Conservation (phyloP, 2,113 vertebrate genomes). For the Eolophus roseicapilla region DNA sequence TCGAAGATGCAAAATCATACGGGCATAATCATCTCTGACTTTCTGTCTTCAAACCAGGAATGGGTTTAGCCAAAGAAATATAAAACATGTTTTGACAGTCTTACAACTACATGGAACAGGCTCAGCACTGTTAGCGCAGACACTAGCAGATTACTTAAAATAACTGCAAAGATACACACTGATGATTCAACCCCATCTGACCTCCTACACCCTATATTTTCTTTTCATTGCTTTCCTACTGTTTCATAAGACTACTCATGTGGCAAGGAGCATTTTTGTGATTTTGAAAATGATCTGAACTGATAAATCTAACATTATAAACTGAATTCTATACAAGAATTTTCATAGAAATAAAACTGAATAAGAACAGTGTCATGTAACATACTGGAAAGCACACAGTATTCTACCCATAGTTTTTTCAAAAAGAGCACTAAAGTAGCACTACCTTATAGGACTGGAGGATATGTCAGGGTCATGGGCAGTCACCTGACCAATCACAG, state of each 20-base stretch:
- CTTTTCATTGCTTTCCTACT: neutral
- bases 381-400: neutral
- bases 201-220: neutral
- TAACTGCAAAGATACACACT: neutral
- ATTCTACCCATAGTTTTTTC: neutral
- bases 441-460: conserved; percentile 90
- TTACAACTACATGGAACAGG: conserved; percentile 19
- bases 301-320: neutral
- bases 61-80: neutral
- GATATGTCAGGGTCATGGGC: conserved; percentile 88
- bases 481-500: conserved; percentile 87
- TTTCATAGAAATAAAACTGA: neutral
- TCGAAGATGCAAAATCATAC: neutral
- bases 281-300: neutral
- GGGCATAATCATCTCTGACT: neutral
- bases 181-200: neutral
- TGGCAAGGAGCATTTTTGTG: neutral
- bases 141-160: conserved; percentile 39
- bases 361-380: neutral
- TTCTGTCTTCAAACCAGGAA: neutral
- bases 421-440: neutral
- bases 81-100: neutral
- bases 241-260: neutral
- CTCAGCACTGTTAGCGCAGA: neutral
- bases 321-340: neutral